Evolutionary conservation across 2,888 invertebrate genomes (phyloP), one percentile per base, ranked within the genome.

Genomic region (Julus scandinavius): DNA sequence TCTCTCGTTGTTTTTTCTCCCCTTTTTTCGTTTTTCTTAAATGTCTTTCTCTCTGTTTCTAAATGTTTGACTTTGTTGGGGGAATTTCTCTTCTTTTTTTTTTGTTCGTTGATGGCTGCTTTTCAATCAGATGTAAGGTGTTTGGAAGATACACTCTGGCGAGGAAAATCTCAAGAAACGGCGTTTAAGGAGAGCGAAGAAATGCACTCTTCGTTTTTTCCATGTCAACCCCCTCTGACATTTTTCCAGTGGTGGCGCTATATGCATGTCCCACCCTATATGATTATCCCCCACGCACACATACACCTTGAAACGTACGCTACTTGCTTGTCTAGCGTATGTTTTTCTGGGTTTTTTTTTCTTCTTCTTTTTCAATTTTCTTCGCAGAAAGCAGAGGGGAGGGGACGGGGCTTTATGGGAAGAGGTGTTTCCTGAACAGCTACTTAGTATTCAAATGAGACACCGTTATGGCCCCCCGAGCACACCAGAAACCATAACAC

Each of bases 391-490:
- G 72, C 72, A 29, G 85, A 85, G 49, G 49, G 49, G 85, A 85
- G 41, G 85, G 85, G 17, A 45, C 45, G 49, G 85, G 49, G n/a
- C 49, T 85, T 85, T 85, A 85, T 85, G 85, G 85, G 85, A 85
- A 85, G 85, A 85, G 85, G 85, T 85, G 85, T 85, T 85, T 85
- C 85, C 85, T 85, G 85, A 85, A 85, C 85, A 85, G 41, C 85
- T 85, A 85, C 85, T 85, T 85, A 85, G 85, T 85, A 85, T 85
- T 85, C 85, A 85, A 85, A 85, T 85, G 85, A 85, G 85, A 49
- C 85, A 85, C 85, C 85, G 85, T 85, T 85, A 85, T 85, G 85
- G 85, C 45, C 85, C 85, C 85, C 85, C 85, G 85, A 85, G 85
- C 85, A 85, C 85, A 49, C 45, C 85, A 85, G 85, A 85, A 85